Conservation (phyloP, 64 coral and sea anemone species). For the Astreopora myriophthalma region DNA sequence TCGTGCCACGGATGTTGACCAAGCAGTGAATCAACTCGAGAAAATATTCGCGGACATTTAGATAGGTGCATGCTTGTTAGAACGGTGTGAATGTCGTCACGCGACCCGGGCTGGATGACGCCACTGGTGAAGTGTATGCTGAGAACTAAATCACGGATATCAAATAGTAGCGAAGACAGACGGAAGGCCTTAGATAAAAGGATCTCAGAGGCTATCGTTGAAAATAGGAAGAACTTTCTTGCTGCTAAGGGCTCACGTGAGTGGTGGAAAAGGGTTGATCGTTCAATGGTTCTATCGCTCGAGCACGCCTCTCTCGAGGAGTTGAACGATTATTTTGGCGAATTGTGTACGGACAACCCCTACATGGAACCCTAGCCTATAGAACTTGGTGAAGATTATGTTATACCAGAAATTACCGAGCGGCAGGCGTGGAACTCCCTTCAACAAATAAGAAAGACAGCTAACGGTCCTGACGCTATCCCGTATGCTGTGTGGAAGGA, state of each 20-base stretch:
- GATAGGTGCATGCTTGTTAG: slow-evolving; percentile 62
- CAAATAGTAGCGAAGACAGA: slow-evolving; percentile 12
- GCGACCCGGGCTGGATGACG: slow-evolving; percentile 45
- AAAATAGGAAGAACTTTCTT: slow-evolving; percentile 29
- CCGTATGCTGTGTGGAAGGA: slow-evolving; percentile 22
- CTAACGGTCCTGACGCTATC: not conserved
- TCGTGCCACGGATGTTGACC: too few relatives aligned
- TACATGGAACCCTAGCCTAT: not conserved
- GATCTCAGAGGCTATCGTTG: slow-evolving; percentile 46
- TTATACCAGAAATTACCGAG: not conserved
- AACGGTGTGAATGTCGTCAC: slow-evolving; percentile 47
- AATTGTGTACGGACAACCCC: not conserved
- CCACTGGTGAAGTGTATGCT: slow-evolving; percentile 25
- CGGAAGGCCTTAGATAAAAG: not conserved
- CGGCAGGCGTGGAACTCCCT: not conserved
- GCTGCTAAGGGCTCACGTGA: not conserved
- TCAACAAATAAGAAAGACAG: slow-evolving; percentile 15
- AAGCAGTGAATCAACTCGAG: too few relatives aligned
- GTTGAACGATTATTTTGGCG: not conserved
- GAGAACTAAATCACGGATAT: slow-evolving; percentile 16
- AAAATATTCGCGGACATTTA: slow-evolving; percentile 7
- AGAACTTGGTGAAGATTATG: not conserved
- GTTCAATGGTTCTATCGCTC: slow-evolving; percentile 4
- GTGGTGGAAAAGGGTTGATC: not conserved
- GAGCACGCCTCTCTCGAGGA: not conserved